Conservation (phyloP, 2,888 invertebrate genomes). For the Drosophila anceps region DNA sequence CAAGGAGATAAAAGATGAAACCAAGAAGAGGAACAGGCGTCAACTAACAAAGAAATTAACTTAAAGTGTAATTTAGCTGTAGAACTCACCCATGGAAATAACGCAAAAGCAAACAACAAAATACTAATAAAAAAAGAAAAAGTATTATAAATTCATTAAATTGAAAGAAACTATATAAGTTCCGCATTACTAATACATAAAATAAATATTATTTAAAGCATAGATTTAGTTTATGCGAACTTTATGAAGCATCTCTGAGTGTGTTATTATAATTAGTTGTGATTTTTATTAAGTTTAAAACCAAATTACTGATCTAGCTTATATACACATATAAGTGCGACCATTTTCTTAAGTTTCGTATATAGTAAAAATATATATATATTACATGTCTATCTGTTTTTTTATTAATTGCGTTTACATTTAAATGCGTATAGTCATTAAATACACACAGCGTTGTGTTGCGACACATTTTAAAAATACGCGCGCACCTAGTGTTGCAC, state of each 20-base stretch:
- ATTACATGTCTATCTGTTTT: conserved; percentile 42
- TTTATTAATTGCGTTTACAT: conserved; percentile 16
- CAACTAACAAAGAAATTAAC: conserved; percentile 67
- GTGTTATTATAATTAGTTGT: conserved; percentile 77
- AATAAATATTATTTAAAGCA: conserved; percentile 45
- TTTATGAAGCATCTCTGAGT: conserved; percentile 49
- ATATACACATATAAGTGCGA: conserved; percentile 36
- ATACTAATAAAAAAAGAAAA: conserved; percentile 16
- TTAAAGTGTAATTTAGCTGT: conserved; percentile 72
- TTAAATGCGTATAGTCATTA: not conserved
- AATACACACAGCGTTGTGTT: too few relatives aligned
- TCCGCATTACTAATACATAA: conserved; percentile 27
- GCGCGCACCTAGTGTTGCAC: conserved; percentile 65
- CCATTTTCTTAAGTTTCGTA: conserved; percentile 42
- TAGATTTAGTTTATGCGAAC: conserved; percentile 29
- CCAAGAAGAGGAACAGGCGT: conserved; percentile 38
- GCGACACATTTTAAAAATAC: conserved; percentile 25
- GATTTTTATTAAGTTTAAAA: conserved; percentile 67
- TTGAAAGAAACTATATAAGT: conserved; percentile 38
- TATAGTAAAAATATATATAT: conserved; percentile 58
- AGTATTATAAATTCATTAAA: conserved; percentile 67
- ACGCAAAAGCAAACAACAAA: conserved; percentile 23
- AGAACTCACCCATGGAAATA: conserved; percentile 52
- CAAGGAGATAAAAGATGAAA: conserved; percentile 37
- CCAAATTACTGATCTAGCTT: conserved; percentile 55